These are phyloP conservation scores for Drosophila subsilvestris DNA, from an alignment of 2,888 invertebrate genomes.

Conservation along the genomic window DNA sequence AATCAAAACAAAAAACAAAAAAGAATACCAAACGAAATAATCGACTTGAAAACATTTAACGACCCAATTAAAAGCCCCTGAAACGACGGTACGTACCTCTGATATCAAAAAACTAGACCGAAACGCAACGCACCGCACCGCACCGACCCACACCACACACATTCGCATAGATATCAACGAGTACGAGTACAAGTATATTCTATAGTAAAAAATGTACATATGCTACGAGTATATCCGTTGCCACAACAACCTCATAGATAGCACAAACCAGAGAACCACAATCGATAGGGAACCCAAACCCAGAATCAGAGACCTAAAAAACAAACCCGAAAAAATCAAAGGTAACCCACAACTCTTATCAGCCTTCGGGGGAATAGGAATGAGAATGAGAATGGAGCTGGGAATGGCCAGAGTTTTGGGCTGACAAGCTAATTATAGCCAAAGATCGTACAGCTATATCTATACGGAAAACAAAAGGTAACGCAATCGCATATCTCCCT, in stretches of 20 bases:
- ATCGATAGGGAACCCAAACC: conserved; percentile 41
- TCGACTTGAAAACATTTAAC: conserved; percentile 59
- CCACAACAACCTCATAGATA: conserved; percentile 41
- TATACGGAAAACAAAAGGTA: conserved; percentile 15
- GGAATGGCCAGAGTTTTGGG: conserved; percentile 30
- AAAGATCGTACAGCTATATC: conserved; percentile 33
- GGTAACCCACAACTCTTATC: conserved; percentile 72
- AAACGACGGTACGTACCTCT: conserved; percentile 45
- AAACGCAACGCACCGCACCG: conserved; percentile 18
- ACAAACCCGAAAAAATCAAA: conserved; percentile 59
- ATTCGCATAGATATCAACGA: conserved; percentile 51
- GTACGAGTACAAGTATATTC: background rate
- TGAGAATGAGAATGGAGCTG: too few relatives aligned
- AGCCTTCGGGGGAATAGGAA: conserved; percentile 14
- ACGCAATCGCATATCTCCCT: conserved; percentile 4
- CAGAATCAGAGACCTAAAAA: conserved; percentile 13
- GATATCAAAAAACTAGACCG: conserved; percentile 66
- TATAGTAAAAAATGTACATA: conserved; percentile 64
- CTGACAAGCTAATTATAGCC: conserved; percentile 46
- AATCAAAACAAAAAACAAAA: conserved; percentile 27
- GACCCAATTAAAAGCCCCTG: conserved; percentile 76
- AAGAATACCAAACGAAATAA: conserved; percentile 29
- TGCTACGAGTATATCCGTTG: conserved; percentile 7
- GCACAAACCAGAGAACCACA: conserved; percentile 20
- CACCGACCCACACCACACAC: conserved; percentile 30